Base-by-base conservation (phyloP, 2,797 vertebrate species). In the Hypotaenidia okinawae region DNA sequence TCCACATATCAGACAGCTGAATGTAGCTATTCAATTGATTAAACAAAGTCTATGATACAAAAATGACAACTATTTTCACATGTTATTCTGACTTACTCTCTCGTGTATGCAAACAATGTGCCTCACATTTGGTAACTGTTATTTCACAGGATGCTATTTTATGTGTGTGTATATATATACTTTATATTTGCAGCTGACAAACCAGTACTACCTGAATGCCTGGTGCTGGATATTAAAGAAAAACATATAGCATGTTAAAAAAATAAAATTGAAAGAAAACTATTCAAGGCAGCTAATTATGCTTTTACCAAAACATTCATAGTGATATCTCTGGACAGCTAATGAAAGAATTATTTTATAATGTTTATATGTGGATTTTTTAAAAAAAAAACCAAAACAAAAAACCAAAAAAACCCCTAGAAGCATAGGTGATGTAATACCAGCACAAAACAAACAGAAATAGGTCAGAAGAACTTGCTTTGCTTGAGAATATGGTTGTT, bases 271-370 rank as follows among this genome's bases (percentile, higher is more conserved):
- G 70, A 96, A 97, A 95, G 78, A 96, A 96, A 97, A 97, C 93
- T 96, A 97, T 97, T 97, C 93, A 98, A 96, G 98, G 98, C 97
- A 98, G 98, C 98, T 98, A 98, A 98, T 97, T 97, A 97, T 94
- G 97, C 96, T 98, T 97, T 97, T 97, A 97, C 97, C 97, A 98
- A 98, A 98, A 97, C 89, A 96, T 95, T 97, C 96, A 95, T 95
- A 95, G 85, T 96, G 87, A 95, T 97, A 87, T 96, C 95, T 97
- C 96, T 96, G 91, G 95, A 97, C 82, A 96, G 81, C 58, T 97
- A 97, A 96, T 67, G 69, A 95, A 93, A 95, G 41, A 96, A 97
- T 87, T 96, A 90, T 98, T 98, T 98, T 98, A 64, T 97, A 97
- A 97, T 27, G 51, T 98, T 98, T 98, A 92, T 98, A 98, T n/a